Conservation (phyloP, 2,888 invertebrate species). For the Calliphora vomitoria region DNA sequence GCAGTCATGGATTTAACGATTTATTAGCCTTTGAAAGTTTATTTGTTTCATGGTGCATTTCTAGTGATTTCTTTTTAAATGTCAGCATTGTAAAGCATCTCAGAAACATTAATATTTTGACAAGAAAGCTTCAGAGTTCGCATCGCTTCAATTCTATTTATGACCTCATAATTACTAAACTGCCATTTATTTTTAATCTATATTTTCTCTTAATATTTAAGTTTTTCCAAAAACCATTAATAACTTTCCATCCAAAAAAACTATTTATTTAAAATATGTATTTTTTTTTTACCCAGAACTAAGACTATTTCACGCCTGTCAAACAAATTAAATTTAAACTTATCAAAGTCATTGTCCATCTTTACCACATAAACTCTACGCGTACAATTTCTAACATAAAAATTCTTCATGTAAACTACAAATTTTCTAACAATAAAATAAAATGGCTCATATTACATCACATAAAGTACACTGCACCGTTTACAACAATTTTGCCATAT, state of each 20-base stretch:
- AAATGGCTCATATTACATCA: slow-evolving; percentile 51
- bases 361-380: background rate
- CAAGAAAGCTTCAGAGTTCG: no score
- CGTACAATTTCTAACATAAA: slow-evolving; percentile 1
- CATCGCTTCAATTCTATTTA: no score
- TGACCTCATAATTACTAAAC: no score
- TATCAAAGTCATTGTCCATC: slow-evolving; percentile 30
- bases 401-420: background rate
- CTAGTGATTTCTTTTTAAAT: no score
- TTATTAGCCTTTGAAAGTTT: no score
- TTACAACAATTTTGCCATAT: slow-evolving; percentile 23
- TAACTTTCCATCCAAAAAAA: background rate
- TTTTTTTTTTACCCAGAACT: slow-evolving; percentile 7
- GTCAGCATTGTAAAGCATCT: no score
- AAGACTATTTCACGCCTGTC: slow-evolving; percentile 23
- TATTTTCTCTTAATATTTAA: background rate
- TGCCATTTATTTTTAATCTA: background rate
- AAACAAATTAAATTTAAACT: slow-evolving; percentile 1
- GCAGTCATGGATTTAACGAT: no score
- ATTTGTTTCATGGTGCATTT: no score
- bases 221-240: background rate
- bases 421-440: slow-evolving; percentile 52
- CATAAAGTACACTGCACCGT: background rate
- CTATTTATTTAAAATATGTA: background rate
- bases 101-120: no score